Base-by-base conservation (phyloP, 2,113 vertebrate genomes). In the Oryzias melastigma region DNA sequence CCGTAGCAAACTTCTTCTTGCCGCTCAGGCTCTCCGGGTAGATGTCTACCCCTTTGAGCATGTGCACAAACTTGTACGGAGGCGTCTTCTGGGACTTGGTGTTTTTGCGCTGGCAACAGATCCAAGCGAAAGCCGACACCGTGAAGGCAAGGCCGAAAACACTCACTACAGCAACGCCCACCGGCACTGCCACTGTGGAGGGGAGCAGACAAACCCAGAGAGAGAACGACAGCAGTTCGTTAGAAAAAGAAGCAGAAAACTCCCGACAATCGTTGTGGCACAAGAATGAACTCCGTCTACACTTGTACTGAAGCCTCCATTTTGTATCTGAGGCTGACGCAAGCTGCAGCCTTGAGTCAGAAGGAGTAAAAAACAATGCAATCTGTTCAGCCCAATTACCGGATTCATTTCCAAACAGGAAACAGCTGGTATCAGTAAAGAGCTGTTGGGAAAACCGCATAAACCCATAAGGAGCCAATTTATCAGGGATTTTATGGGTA, bases 41-140 rank as follows among this genome's bases (percentile, higher is more conserved):
- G 77, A 98, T 98, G 86, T 98, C 95, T 50, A 98, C 96, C 17
- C 97, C 97, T 76, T 99, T 99, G 46, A 99, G 93, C 90, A 99
- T 98, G 83, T 99, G 97, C 51, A 99, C 96, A 78, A 99, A 98
- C 81, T 98, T 98, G 81, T 98, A 98, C 0, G 97, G 94, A 62
- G 97, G 96, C 5, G 94, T 98, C 81, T 96, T 97, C 86, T 93
- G 94, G 59, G 94, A 91, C 80, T 98, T 99, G 40, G 93, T 91
- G 69, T 94, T 94, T 88, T 98, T 98, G 70, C 96, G 95, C 65
- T 98, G 97, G 76, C 97, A 98, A 86, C 97, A 99, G 88, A 98
- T 98, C 97, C 97, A 99, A 17, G 95, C 91, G 74, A 98, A 98
- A 44, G 96, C 93, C 25, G 97, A 98, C 42, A 94, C 92, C 51